phyloP scores from a whole-genome alignment of 2,888 invertebrate species.

The Zootermopsis nevadensis region DNA sequence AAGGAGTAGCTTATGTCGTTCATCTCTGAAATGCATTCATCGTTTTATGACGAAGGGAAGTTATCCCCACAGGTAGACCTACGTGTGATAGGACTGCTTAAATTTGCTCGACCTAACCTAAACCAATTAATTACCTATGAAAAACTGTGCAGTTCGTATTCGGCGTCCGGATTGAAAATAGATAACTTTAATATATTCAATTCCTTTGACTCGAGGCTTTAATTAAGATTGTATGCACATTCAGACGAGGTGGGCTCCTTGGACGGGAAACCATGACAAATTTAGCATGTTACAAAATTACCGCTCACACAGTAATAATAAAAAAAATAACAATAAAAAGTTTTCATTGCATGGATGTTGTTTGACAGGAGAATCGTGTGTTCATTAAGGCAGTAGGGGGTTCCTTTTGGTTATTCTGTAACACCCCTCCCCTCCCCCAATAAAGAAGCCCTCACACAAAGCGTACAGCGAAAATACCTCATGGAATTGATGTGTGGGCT shows the following conservation, averaged over 20 bases:
- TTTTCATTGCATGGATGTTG: conserved; percentile 13
- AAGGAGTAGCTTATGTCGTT: not conserved
- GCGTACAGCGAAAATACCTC: not conserved
- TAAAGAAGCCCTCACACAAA: conserved; percentile 12
- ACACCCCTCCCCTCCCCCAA: not conserved
- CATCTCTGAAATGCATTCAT: not conserved
- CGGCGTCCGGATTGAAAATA: conserved; percentile 13
- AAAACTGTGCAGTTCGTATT: not conserved
- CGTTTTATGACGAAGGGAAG: not conserved
- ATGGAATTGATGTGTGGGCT: not conserved
- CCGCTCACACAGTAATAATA: conserved; percentile 11
- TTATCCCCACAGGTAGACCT: not conserved
- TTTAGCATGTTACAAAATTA: conserved; percentile 37
- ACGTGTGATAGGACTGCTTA: not conserved
- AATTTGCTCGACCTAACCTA: not conserved
- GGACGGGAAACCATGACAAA: conserved; percentile 32
- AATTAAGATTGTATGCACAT: conserved; percentile 39
- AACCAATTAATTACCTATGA: conserved; percentile 38
- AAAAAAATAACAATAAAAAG: not conserved
- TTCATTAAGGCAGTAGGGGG: conserved; percentile 37
- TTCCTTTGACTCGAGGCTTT: conserved; percentile 29
- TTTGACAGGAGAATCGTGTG: conserved; percentile 38
- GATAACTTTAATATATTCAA: conserved; percentile 37
- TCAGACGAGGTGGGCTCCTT: not conserved
- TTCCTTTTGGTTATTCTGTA: conserved; percentile 30